Evolutionary conservation across 2,113 vertebrate species (phyloP).

Genomic region (Syngnathoides biaculeatus): DNA sequence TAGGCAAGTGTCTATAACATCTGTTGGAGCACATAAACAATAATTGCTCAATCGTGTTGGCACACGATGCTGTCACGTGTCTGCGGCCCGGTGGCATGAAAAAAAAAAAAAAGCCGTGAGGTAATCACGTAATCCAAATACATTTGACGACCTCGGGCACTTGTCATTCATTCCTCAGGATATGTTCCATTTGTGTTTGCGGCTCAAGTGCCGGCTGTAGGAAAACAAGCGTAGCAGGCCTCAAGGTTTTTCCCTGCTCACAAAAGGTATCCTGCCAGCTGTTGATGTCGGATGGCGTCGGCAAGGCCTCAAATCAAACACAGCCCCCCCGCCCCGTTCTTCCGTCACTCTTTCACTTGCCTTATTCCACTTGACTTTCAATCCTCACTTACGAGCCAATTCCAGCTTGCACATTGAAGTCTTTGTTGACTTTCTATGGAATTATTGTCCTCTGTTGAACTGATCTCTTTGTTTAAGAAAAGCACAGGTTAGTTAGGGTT

Average conservation of each 20-base stretch:
- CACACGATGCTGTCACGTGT: background rate
- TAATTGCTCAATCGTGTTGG: background rate
- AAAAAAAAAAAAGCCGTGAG: background rate
- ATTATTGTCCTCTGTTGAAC: constrained; percentile 52
- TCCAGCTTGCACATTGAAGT: constrained; percentile 36
- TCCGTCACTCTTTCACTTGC: constrained; percentile 5
- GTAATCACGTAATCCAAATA: background rate
- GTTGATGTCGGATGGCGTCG: constrained; percentile 28
- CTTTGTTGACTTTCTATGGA: constrained; percentile 61
- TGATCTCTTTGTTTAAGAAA: constrained; percentile 13
- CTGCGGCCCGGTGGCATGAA: background rate
- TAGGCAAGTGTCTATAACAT: background rate
- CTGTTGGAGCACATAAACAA: background rate
- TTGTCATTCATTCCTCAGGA: background rate
- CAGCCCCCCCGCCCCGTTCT: background rate
- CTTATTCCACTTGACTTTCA: constrained; percentile 21
- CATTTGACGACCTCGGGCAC: background rate
- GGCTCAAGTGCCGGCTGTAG: constrained; percentile 13
- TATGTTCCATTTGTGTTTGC: constrained; percentile 1
- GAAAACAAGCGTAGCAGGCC: constrained; percentile 51
- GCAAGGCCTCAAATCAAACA: constrained; percentile 41
- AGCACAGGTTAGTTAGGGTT: too few species aligned
- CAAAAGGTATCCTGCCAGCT: constrained; percentile 39
- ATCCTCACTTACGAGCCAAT: constrained; percentile 49
- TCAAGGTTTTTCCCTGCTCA: constrained; percentile 40